Evolutionary conservation across 2,888 invertebrate genomes (phyloP).

Genomic region (Linyphia triangularis): DNA sequence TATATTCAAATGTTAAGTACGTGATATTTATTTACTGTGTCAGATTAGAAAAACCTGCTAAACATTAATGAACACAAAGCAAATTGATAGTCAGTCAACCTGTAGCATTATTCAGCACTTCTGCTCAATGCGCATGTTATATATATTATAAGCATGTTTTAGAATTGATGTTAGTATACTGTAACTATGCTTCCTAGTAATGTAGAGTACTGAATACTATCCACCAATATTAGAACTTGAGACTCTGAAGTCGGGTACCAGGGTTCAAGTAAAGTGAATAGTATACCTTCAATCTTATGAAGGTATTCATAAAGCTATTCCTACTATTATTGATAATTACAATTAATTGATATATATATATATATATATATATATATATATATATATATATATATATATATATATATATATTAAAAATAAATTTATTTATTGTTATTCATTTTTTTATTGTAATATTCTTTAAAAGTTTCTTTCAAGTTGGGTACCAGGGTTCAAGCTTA

Average conservation of each 20-base stretch:
- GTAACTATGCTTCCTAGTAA: not conserved
- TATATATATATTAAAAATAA: too few species aligned
- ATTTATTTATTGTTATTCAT: too few species aligned
- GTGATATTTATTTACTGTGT: not conserved
- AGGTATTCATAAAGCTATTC: not conserved
- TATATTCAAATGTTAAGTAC: not conserved
- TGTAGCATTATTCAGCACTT: not conserved
- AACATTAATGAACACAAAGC: constrained; percentile 20
- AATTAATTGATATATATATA: constrained; percentile 1
- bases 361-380: too few species aligned
- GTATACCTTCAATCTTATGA: not conserved
- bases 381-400: too few species aligned
- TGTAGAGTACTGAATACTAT: constrained; percentile 4
- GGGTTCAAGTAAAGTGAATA: constrained; percentile 63
- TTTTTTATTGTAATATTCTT: too few species aligned
- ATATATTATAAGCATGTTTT: constrained; percentile 1
- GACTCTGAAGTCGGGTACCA: constrained; percentile 74
- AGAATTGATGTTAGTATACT: constrained; percentile 33
- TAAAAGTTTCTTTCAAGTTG: too few species aligned
- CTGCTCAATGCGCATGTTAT: constrained; percentile 6
- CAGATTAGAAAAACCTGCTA: not conserved
- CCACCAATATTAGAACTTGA: constrained; percentile 58
- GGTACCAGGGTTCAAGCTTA: too few species aligned
- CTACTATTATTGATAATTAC: not conserved
- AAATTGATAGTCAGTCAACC: constrained; percentile 42